Base-by-base conservation (phyloP, 2,113 vertebrate species). In the Rhinopomastus cyanomelas region DNA sequence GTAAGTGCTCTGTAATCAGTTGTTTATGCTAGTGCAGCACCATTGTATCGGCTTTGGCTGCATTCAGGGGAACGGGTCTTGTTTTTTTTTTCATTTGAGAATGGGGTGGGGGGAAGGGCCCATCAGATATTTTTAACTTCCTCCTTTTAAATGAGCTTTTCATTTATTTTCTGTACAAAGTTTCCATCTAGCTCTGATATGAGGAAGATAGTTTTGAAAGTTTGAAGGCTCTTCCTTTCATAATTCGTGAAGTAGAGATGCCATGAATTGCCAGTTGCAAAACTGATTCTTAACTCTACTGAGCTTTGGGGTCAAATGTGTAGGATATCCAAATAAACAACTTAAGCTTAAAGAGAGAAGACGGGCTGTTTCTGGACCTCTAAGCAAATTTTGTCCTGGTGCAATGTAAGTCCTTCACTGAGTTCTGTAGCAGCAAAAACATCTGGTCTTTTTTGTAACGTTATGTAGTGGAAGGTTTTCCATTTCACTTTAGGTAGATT, bases 81-180 rank as follows among this genome's bases (percentile, higher is more conserved):
- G 60, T 6, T 34, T 32, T 57, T 79, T n/a, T 29, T 51, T 76
- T 74, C 20, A 17, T 55, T 49, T 48, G 44, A 37, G 22, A 71
- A 81, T n/a, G 15, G 14, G 6, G 5, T n/a, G 0, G 2, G 5
- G 7, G 32, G 10, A 23, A 32, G 80, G 12, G 2, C 2, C 66
- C 9, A 42, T 57, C 12, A 16, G 29, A 17, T 74, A 2, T 17
- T 53, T 79, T 53, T 49, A 32, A 29, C 60, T 72, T 83, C 20
- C 6, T 89, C 12, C 32, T 56, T 67, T 65, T 37, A 61, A 19
- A 68, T 64, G n/a, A 82, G 2, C 4, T 69, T 64, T 64, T 67
- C 4, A 46, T 77, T 89, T 73, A 8, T 4, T 66, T 39, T 55
- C 14, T 3, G 39, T 15, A 11, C 13, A 37, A 46, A n/a, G 2